Conservation (phyloP, 2,113 vertebrate genomes). For the Plotosus lineatus region DNA sequence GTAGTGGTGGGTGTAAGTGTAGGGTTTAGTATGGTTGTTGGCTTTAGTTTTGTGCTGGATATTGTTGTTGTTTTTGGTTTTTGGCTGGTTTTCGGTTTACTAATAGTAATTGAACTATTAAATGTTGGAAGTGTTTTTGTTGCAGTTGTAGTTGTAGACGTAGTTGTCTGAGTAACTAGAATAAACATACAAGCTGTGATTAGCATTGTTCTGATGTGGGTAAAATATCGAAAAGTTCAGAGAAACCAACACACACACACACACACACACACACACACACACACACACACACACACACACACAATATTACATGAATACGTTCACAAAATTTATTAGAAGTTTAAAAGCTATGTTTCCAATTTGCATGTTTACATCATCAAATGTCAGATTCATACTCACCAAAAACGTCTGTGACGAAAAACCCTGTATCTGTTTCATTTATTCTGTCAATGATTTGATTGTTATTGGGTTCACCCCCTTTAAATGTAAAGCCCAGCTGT, state of each 20-base stretch:
- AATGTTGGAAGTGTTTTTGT: too few species aligned
- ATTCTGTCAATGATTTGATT: not conserved
- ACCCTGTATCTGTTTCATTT: not conserved
- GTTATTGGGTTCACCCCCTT: not conserved
- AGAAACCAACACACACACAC: too few species aligned
- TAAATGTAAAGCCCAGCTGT: not conserved
- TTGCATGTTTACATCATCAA: not conserved
- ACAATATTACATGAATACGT: not conserved
- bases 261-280: too few species aligned
- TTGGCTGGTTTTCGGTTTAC: not conserved
- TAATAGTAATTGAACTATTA: not conserved
- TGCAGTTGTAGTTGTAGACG: not conserved
- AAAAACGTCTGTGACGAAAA: not conserved
- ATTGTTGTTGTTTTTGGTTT: too few species aligned
- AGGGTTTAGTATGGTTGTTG: too few species aligned
- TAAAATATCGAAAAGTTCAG: not conserved
- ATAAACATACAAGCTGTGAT: not conserved
- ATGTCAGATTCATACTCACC: not conserved
- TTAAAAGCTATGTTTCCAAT: not conserved
- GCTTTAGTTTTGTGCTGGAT: not conserved
- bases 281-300: too few species aligned
- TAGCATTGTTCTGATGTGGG: not conserved
- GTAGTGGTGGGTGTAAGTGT: not conserved
- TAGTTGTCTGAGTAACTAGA: not conserved
- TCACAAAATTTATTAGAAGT: not conserved